These are phyloP conservation scores for Macrophya annulata DNA, from an alignment of 2,888 invertebrate genomes.

Conservation along the genomic window DNA sequence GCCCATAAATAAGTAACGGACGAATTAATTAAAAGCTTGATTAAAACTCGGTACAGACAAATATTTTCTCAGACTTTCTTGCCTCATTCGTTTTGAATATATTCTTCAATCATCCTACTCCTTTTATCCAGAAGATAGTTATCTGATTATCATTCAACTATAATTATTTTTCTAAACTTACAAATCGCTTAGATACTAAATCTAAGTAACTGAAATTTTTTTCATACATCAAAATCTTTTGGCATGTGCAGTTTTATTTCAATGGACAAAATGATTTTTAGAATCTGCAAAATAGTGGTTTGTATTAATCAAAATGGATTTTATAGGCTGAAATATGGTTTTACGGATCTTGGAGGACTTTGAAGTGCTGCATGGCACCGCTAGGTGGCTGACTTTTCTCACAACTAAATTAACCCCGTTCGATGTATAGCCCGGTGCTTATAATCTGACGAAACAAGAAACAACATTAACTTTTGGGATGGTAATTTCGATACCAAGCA, in stretches of 20 bases:
- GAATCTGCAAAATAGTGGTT: neutral
- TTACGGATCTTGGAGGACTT: neutral
- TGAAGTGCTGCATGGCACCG: neutral
- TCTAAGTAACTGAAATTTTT: too few species aligned
- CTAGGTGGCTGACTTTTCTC: neutral
- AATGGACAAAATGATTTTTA: neutral
- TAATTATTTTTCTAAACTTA: neutral
- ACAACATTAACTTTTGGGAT: neutral
- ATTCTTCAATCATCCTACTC: neutral
- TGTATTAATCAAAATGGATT: neutral
- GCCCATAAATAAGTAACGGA: conserved; percentile 22
- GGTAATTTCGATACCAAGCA: neutral
- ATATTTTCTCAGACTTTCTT: neutral
- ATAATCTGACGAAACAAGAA: neutral
- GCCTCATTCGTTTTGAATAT: neutral
- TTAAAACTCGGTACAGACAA: conserved; percentile 12
- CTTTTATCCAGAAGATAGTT: neutral
- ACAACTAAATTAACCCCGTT: neutral
- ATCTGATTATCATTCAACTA: neutral
- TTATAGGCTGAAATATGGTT: neutral
- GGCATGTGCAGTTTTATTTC: neutral
- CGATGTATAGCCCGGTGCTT: neutral
- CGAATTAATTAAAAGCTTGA: conserved; percentile 37
- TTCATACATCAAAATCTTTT: too few species aligned
- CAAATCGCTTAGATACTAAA: too few species aligned